Evolutionary conservation across 1,140 invertebrate species (phyloP).

Genomic region (Musca domestica): DNA sequence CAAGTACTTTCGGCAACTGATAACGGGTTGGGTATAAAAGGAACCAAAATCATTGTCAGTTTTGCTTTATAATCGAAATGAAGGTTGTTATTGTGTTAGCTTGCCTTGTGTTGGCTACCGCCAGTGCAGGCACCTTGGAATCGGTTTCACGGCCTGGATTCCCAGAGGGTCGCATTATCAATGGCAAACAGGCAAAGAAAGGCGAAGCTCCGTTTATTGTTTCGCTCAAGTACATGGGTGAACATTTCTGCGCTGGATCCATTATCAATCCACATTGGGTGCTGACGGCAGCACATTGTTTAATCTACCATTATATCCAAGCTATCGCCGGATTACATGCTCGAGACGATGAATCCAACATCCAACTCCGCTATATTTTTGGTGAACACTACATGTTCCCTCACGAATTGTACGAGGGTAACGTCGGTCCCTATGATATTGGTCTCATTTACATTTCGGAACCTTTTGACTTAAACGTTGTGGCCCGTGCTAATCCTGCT

Average conservation of each 20-base stretch:
- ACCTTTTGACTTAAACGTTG: slow-evolving; percentile 55
- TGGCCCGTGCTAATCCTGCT: slow-evolving; percentile 42
- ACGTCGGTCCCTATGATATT: slow-evolving; percentile 62
- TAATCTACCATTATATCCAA: slow-evolving; percentile 18
- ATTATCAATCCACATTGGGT: slow-evolving; percentile 23
- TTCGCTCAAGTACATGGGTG: slow-evolving; percentile 36
- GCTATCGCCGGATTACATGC: slow-evolving; percentile 48
- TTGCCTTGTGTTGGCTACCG: too few relatives aligned
- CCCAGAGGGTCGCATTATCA: slow-evolving; percentile 49
- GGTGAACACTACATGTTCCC: slow-evolving; percentile 34
- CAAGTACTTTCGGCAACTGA: too few relatives aligned
- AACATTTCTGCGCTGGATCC: slow-evolving; percentile 43
- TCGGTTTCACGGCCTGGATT: slow-evolving; percentile 27
- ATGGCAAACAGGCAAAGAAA: slow-evolving; percentile 36
- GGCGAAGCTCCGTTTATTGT: slow-evolving; percentile 49
- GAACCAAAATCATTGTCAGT: too few relatives aligned
- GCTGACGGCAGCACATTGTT: slow-evolving; percentile 46
- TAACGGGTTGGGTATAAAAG: too few relatives aligned
- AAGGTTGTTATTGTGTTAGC: too few relatives aligned
- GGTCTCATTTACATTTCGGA: slow-evolving; percentile 59
- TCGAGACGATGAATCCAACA: slow-evolving; percentile 37
- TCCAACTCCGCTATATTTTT: slow-evolving; percentile 30
- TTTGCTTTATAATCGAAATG: too few relatives aligned
- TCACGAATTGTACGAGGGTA: slow-evolving; percentile 57
- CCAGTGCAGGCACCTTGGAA: slow-evolving; percentile 31